Percentiles rank a stretch among this genome's conserved stretches.
Evolutionary conservation across 2,888 invertebrate species (phyloP).

Genomic region (Orchestes rusci): DNA sequence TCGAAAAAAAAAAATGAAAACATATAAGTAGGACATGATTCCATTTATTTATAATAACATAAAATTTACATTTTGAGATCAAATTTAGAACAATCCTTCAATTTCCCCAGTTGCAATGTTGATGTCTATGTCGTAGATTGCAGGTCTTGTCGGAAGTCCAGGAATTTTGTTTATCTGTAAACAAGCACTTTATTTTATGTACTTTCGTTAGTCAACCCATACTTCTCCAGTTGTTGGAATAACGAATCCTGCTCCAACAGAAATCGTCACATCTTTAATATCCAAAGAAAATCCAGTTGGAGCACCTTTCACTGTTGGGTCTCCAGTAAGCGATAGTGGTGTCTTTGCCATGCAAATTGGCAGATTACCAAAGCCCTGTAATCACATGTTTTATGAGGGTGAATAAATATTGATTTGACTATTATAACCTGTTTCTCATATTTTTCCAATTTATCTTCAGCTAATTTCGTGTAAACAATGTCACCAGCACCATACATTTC

Average conservation of each 20-base stretch:
- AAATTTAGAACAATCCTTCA: slow-evolving; percentile 83
- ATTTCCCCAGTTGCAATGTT: slow-evolving; percentile 88
- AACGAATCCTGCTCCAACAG: slow-evolving; percentile 93
- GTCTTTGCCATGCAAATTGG: slow-evolving; percentile 99
- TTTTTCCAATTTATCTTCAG: slow-evolving; percentile 59
- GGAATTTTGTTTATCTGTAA: slow-evolving; percentile 97
- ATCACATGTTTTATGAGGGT: no score
- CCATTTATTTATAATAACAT: no score
- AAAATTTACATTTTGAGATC: no score
- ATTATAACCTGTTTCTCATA: slow-evolving; percentile 62
- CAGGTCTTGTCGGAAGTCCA: slow-evolving; percentile 91
- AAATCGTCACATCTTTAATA: slow-evolving; percentile 79
- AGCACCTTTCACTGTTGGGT: slow-evolving; percentile 85
- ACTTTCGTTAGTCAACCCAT: no score
- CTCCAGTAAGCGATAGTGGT: slow-evolving; percentile 84
- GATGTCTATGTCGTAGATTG: slow-evolving; percentile 93
- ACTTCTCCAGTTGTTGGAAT: slow-evolving; percentile 89
- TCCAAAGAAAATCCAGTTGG: slow-evolving; percentile 86
- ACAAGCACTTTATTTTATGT: no score
- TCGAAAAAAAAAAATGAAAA: no score
- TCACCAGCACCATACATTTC: slow-evolving; percentile 96
- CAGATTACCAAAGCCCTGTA: slow-evolving; percentile 80
- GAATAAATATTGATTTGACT: slow-evolving; percentile 3
- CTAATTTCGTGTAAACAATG: slow-evolving; percentile 68
- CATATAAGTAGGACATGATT: no score